Evolutionary conservation across 2,113 vertebrate genomes (phyloP).

Genomic region (Elephantulus edwardii): DNA sequence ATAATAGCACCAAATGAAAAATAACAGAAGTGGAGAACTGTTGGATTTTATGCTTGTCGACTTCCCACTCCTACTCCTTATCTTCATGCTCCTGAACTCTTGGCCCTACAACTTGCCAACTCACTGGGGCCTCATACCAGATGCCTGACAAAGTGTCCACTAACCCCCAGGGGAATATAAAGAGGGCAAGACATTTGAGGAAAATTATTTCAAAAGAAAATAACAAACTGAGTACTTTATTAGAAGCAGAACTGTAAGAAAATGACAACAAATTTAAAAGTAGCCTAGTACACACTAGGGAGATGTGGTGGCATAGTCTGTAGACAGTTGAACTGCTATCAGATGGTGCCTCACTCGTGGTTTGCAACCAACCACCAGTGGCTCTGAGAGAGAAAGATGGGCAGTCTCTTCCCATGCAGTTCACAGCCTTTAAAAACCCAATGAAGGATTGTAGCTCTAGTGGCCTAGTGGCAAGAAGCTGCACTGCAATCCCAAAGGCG

Average conservation of each 20-base stretch:
- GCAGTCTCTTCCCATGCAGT: too few relatives aligned
- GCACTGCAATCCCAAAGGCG: too few relatives aligned
- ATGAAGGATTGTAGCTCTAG: too few relatives aligned
- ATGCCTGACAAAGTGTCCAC: not conserved
- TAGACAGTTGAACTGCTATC: too few relatives aligned
- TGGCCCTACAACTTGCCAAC: not conserved
- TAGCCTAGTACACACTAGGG: not conserved
- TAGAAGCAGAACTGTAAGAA: not conserved
- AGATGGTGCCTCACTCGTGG: too few relatives aligned
- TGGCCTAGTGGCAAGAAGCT: too few relatives aligned
- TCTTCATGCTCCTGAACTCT: not conserved
- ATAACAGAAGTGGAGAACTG: not conserved
- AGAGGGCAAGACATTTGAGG: not conserved
- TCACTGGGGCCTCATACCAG: not conserved
- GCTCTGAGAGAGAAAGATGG: too few relatives aligned
- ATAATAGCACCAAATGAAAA: too few relatives aligned
- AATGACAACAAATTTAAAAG: not conserved
- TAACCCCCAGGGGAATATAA: not conserved
- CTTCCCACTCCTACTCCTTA: not conserved
- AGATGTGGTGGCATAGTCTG: too few relatives aligned
- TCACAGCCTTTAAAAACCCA: too few relatives aligned
- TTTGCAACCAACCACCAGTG: too few relatives aligned
- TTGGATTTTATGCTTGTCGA: not conserved
- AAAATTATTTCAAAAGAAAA: not conserved
- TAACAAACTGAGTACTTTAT: not conserved